Evolutionary conservation across 2,797 vertebrate genomes (phyloP).

Genomic region (Peromyscus attwateri): DNA sequence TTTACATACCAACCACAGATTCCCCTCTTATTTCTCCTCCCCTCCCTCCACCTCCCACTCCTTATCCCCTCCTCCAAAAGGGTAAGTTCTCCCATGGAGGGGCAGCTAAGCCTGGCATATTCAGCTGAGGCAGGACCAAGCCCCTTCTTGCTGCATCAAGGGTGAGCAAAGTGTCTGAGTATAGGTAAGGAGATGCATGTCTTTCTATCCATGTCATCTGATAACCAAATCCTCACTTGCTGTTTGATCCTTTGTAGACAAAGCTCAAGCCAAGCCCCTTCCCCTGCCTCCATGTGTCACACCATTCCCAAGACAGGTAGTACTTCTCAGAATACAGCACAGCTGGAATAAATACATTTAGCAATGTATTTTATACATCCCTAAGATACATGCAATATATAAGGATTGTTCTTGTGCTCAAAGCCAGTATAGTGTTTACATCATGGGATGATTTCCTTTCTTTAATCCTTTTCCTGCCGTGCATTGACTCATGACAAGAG

Average conservation of each 20-base stretch:
- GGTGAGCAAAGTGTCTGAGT: too few relatives aligned
- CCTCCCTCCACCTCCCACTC: too few relatives aligned
- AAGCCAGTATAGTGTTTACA: neutral
- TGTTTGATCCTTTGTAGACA: neutral
- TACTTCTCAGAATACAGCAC: neutral
- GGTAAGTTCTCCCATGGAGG: too few relatives aligned
- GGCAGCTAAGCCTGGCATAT: too few relatives aligned
- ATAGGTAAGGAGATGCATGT: too few relatives aligned
- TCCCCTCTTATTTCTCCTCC: too few relatives aligned
- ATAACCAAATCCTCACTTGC: neutral
- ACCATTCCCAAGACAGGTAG: neutral
- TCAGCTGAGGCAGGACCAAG: too few relatives aligned
- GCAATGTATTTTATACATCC: neutral
- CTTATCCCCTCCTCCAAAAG: too few relatives aligned
- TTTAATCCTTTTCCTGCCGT: neutral
- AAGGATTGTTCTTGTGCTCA: neutral
- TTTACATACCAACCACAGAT: too few relatives aligned
- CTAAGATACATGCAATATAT: neutral
- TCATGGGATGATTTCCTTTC: neutral
- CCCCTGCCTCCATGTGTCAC: fast-evolving
- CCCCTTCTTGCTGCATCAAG: too few relatives aligned
- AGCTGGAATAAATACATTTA: neutral
- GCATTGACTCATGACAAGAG: neutral
- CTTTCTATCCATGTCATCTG: neutral
- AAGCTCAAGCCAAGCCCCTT: neutral